These are phyloP conservation scores for Melanotaenia boesemani DNA, from an alignment of 2,797 vertebrate genomes.

Conservation along the genomic window DNA sequence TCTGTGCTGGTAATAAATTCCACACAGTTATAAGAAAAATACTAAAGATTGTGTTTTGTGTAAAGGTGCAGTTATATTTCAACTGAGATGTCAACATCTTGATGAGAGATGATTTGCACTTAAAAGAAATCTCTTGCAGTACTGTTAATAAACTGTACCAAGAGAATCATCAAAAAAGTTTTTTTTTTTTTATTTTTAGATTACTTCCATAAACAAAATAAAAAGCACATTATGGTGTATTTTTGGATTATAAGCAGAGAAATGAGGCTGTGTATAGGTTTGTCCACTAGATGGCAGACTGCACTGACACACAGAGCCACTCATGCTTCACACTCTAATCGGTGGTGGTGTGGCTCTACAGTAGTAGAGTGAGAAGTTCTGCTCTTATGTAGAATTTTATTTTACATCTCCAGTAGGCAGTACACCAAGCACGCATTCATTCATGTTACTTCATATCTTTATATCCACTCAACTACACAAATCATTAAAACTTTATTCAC, in stretches of 20 bases:
- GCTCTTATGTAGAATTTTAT: neutral
- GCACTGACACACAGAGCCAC: neutral
- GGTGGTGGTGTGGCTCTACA: slow-evolving; percentile 19
- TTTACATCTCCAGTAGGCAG: neutral
- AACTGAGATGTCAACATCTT: neutral
- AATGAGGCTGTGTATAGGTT: neutral
- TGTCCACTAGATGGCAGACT: slow-evolving; percentile 71
- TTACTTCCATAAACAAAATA: neutral
- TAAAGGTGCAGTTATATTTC: neutral
- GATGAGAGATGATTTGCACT: neutral
- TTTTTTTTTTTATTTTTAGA: no score
- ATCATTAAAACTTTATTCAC: slow-evolving; percentile 5
- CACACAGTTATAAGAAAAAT: neutral
- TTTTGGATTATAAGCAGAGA: neutral
- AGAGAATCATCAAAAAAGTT: neutral
- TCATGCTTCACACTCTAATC: slow-evolving; percentile 2
- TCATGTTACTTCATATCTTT: neutral
- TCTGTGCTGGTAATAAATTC: neutral
- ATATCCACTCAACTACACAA: neutral
- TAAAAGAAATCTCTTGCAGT: neutral
- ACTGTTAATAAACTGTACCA: neutral
- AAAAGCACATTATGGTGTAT: neutral
- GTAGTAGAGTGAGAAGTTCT: slow-evolving; percentile 9
- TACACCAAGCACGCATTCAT: neutral
- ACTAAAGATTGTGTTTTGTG: neutral